phyloP scores from a whole-genome alignment of 2,797 vertebrate genomes.

The Loriculus beryllinus region DNA sequence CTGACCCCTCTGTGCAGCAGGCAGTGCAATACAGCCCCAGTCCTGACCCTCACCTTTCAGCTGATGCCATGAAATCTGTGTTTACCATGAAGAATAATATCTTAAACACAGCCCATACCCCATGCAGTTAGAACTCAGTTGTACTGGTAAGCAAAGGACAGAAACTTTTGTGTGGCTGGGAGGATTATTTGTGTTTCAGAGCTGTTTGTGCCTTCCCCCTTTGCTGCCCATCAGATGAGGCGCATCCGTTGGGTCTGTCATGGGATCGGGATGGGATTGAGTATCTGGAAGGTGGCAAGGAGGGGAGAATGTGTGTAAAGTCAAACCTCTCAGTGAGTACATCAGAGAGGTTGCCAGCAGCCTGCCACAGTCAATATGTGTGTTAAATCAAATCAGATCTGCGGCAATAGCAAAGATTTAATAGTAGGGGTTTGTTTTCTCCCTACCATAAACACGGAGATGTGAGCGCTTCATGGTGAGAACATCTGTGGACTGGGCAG shows the following conservation, averaged over 20 bases:
- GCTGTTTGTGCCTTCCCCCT: not conserved
- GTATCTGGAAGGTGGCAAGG: not conserved
- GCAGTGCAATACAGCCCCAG: not conserved
- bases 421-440: slow-evolving; percentile 46
- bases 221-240: not conserved
- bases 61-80: not conserved
- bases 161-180: not conserved
- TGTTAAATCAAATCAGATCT: slow-evolving; percentile 56
- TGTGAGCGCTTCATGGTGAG: slow-evolving; percentile 14
- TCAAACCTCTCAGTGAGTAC: slow-evolving; percentile 18
- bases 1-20: not conserved
- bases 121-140: accelerated
- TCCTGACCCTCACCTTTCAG: not conserved
- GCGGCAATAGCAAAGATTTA: slow-evolving; percentile 41
- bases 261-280: not conserved
- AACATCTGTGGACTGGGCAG: slow-evolving; percentile 68
- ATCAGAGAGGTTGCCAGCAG: slow-evolving; percentile 39
- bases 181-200: not conserved
- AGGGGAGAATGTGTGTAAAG: not conserved
- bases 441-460: slow-evolving; percentile 29
- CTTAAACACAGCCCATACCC: not conserved
- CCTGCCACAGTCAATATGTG: slow-evolving; percentile 27
- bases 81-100: not conserved
- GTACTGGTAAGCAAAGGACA: not conserved
- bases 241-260: accelerated